phyloP scores from a whole-genome alignment of 2,113 vertebrate genomes.

The Euleptes europaea region DNA sequence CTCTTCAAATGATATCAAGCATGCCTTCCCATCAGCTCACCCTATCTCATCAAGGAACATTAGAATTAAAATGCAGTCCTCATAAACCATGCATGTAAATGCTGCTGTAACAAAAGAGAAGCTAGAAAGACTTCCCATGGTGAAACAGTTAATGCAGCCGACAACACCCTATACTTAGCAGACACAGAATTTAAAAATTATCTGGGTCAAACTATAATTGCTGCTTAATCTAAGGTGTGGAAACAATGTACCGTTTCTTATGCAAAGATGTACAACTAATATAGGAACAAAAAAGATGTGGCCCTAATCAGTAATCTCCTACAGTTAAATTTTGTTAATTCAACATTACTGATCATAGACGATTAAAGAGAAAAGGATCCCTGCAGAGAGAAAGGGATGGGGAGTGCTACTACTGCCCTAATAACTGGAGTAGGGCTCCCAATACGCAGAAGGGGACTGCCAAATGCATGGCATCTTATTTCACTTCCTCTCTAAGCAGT shows the following conservation, averaged over 20 bases:
- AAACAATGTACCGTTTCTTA: background rate
- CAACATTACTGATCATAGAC: background rate
- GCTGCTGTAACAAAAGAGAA: background rate
- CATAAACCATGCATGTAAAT: background rate
- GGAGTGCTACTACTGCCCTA: background rate
- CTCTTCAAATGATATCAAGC: background rate
- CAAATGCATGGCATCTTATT: background rate
- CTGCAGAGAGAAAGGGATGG: background rate
- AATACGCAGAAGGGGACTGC: background rate
- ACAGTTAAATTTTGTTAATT: background rate
- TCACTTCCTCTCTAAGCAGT: too few relatives aligned
- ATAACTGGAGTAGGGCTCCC: background rate
- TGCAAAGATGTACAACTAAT: background rate
- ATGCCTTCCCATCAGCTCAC: background rate
- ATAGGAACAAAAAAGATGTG: background rate
- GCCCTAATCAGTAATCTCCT: background rate
- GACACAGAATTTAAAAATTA: background rate
- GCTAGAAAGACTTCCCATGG: background rate
- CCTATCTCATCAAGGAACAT: background rate
- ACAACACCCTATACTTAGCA: background rate
- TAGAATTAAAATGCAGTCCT: background rate
- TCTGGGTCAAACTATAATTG: background rate
- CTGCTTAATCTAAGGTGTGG: background rate
- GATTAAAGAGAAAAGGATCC: background rate
- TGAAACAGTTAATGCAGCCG: background rate